A percentile compares a stretch with the other conserved stretches of the same genome.
phyloP scores from a whole-genome alignment of 2,888 invertebrate species.

The Drosophila siamana region DNA sequence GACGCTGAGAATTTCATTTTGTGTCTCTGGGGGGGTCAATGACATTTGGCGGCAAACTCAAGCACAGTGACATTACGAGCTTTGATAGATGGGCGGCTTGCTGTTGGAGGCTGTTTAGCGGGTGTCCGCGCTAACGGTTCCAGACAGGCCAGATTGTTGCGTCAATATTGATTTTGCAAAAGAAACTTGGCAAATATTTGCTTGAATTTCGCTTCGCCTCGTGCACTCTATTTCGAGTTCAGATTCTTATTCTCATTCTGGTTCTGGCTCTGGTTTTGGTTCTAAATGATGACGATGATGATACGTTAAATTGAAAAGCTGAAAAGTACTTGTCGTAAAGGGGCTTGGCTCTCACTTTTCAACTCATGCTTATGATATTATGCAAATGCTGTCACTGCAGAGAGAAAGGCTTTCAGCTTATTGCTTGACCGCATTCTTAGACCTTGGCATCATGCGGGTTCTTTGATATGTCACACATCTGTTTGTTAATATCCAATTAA shows the following conservation, averaged over 20 bases:
- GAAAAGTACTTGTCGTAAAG: slow-evolving; percentile 38
- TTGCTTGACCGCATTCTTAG: slow-evolving; percentile 71
- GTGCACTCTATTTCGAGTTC: slow-evolving; percentile 8
- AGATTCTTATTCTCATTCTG: neutral
- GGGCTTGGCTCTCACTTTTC: slow-evolving; percentile 72
- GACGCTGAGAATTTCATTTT: slow-evolving; percentile 10
- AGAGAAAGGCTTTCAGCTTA: slow-evolving; percentile 47
- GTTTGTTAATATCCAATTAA: neutral
- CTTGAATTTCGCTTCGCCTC: slow-evolving; percentile 23
- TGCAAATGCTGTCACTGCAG: slow-evolving; percentile 47
- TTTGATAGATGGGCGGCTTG: slow-evolving; percentile 44
- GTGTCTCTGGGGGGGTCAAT: slow-evolving; percentile 39
- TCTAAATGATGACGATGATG: slow-evolving; percentile 1
- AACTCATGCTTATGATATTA: slow-evolving; percentile 49
- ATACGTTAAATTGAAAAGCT: slow-evolving; percentile 44
- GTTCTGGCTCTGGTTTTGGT: slow-evolving; percentile 5
- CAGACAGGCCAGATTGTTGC: slow-evolving; percentile 47
- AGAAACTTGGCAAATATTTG: slow-evolving; percentile 64
- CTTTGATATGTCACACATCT: neutral
- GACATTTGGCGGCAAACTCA: slow-evolving; percentile 22
- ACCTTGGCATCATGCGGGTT: slow-evolving; percentile 39
- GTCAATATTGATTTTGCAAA: slow-evolving; percentile 79
- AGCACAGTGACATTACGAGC: slow-evolving; percentile 52
- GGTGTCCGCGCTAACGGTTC: slow-evolving; percentile 65
- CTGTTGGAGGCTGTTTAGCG: slow-evolving; percentile 38